Evolutionary conservation across 2,888 invertebrate genomes (phyloP), one percentile per base, ranked within the genome.

Genomic region (Macroteleia sp.): DNA sequence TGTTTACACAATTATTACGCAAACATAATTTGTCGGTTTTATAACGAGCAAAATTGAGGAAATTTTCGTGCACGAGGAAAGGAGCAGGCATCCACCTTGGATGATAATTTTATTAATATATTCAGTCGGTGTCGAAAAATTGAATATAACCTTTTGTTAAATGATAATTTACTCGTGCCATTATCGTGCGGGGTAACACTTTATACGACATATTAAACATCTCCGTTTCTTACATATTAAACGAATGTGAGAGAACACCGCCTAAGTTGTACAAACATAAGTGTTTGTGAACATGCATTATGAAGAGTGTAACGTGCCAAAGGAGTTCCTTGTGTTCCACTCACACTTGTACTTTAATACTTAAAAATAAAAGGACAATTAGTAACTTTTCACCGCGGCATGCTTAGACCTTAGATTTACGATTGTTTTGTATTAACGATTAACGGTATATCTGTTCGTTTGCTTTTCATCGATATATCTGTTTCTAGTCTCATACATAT

Each of bases 191-290:
- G 28, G 10, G 36, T 17, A 62, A 64, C 52, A 48, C 64, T 52
- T n/a, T n/a, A 32, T 30, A 39, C 48, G 42, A 52, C 42, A 42
- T 52, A 64, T 52, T 52, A 64, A 64, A 64, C 64, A 64, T 52
- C 52, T n/a, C 20, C 34, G 52, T 22, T 42, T 52, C 64, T 64
- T 64, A 64, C 64, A 64, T 64, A 64, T 64, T 64, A 64, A 64
- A 64, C 41, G 50, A 42, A 62, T 39, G 50, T 41, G 50, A 50
- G 62, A 28, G 62, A 61, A 48, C 46, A 39, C 48, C 62, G 36
- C 19, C 50, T 41, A 41, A 42, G 64, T 32, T 64, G 64, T 64
- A 42, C 52, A 64, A 64, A 64, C 64, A 64, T 32, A 39, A 36
- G 10, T 32, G 52, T 41, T 52, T 52, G 64, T 52, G 52, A 42